Evolutionary conservation across 2,797 vertebrate genomes (phyloP).

Genomic region (Pyrocephalus nanus): DNA sequence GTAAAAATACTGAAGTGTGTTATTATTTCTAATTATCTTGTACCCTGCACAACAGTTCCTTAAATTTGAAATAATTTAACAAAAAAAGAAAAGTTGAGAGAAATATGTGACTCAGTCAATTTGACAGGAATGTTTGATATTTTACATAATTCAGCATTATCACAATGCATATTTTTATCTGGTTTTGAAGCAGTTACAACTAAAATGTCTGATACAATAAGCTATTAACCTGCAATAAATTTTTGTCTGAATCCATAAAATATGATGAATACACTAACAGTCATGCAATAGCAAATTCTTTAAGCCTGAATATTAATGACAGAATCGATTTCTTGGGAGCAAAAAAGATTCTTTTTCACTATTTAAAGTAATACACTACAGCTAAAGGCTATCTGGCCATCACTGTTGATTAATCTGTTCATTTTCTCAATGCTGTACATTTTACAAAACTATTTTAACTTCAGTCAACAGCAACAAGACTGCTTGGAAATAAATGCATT

Average conservation of each 20-base stretch:
- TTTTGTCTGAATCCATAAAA: background rate
- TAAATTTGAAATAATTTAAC: background rate
- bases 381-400: background rate
- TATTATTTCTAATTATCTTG: slow-evolving; percentile 37
- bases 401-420: background rate
- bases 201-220: background rate
- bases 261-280: background rate
- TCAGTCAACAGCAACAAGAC: background rate
- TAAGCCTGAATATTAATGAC: background rate
- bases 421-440: background rate
- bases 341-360: background rate
- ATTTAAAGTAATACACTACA: background rate
- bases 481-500: background rate
- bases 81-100: background rate
- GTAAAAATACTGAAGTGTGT: background rate
- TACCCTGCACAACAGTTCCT: background rate
- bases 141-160: background rate
- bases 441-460: background rate
- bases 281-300: background rate
- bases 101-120: background rate
- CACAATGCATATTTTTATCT: background rate
- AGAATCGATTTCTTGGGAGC: background rate
- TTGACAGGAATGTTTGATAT: slow-evolving; percentile 7
- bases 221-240: background rate
- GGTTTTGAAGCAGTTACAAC: background rate